Base-by-base conservation (phyloP, 2,888 invertebrate genomes). In the Danaus chrysippus region DNA sequence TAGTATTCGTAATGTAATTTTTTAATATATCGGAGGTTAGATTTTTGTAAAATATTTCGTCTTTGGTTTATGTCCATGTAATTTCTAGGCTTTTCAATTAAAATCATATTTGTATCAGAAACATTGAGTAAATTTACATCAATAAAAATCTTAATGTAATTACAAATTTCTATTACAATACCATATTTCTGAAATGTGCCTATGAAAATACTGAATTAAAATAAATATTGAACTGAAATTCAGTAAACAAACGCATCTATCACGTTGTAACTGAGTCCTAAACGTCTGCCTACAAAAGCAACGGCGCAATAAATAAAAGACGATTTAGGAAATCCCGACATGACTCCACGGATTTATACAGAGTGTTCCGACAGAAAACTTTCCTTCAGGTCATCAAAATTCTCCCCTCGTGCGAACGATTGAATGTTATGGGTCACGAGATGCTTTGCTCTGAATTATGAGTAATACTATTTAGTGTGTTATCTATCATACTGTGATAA, bases 381-480 rank as follows among this genome's bases (percentile, higher is more conserved):
- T 86, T 87, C 87, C 82, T 87, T 81, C 80, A 82, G 84, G 85
- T 87, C 86, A 88, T 89, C 87, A 86, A 83, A 87, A 89, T 88
- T 87, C 88, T 81, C 79, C 83, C 86, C 81, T 82, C 87, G 88
- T 81, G 72, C 84, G 80, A 81, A 83, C 89, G 88, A 89, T 88
- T 88, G 88, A 89, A 89, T 88, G 88, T 87, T 88, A 87, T 86
- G 85, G 83, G 82, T 86, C 84, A 82, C 81, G 83, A 84, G 86
- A 82, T 82, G 83, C 82, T 83, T 78, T 81, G 82, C 82, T 81
- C 78, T 83, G 81, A 87, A 79, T 87, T 88, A 87, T 86, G 76
- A 80, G 76, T 82, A 83, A 78, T 79, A 77, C 84, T 83, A 80
- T 82, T 81, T 77, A 78, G 81, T 69, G 70, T 10, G 17, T 17